Base-by-base conservation (phyloP, 2,797 vertebrate species). In the Sparus aurata region DNA sequence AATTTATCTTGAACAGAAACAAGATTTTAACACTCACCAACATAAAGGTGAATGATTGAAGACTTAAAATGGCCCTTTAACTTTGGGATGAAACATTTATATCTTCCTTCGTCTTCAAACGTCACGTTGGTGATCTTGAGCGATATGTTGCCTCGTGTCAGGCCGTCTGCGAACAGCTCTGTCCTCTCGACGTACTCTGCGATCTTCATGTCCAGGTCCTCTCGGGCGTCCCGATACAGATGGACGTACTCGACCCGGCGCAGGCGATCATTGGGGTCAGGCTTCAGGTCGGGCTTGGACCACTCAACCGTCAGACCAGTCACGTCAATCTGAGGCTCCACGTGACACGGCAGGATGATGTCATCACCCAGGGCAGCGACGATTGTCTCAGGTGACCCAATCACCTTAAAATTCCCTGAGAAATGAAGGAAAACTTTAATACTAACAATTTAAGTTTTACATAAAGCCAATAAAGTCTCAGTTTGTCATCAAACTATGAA, bases 1-100 rank as follows among this genome's bases (percentile, higher is more conserved):
- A 34, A 9, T 46, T 25, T 18, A 18, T 63, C 16, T 30, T 17
- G 11, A 41, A 9, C 16, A 46, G 46, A 17, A 16, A 59, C 5
- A 49, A 34, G 1, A 23, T 43, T 62, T 38, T 11, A 59, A 7
- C 27, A 49, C 82, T 87, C 71, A 85, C 79, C 55, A 15, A 85
- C 45, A 2, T 70, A 4, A 5, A 87, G 83, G 2, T 0, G 12
- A 22, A 83, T 46, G 9, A 64, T 0, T 16, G 77, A 63, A 5
- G 0, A 16, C 25, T 0, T 45, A 0, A 0, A 1, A 0, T 1
- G 5, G 23, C 69, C 0, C 6, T 43, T 4, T 23, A 88, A 63
- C 38, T 84, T 85, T 0, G 87, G 87, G 38, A 89, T 41, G 47
- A 71, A 73, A 47, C 87, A 89, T 15, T 0, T 63, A 75, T 81